Percentiles rank a stretch among this genome's conserved stretches.
These are phyloP conservation scores for Anoura caudifer DNA, from an alignment of 2,113 vertebrate genomes.

Conservation along the genomic window DNA sequence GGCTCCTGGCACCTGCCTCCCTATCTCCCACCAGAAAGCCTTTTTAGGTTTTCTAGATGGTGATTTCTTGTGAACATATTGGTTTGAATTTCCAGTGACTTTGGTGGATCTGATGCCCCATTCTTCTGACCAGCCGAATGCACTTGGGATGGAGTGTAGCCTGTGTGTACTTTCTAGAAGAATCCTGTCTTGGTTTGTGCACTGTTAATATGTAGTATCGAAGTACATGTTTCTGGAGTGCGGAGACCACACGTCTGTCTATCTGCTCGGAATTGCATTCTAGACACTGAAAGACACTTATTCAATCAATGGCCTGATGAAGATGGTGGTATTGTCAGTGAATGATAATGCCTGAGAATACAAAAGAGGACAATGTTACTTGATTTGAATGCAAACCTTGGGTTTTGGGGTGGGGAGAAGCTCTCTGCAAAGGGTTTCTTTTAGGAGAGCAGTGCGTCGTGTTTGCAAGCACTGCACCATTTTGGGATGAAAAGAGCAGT, in stretches of 20 bases:
- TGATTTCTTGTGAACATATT: neutral
- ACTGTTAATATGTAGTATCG: neutral
- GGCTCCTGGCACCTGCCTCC: neutral
- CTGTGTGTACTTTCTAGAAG: neutral
- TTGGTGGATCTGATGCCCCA: neutral
- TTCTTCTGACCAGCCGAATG: neutral
- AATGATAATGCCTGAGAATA: neutral
- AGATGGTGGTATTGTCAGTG: neutral
- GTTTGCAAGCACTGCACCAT: neutral
- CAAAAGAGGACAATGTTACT: conserved; percentile 5
- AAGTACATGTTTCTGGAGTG: neutral
- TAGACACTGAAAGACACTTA: conserved; percentile 7
- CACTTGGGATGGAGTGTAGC: neutral
- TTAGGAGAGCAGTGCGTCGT: neutral
- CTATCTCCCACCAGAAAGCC: neutral
- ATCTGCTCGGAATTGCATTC: conserved; percentile 20
- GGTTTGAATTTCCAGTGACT: neutral
- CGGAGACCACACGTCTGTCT: conserved; percentile 19
- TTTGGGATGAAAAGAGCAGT: neutral
- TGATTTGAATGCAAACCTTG: conserved; percentile 25
- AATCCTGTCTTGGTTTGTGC: neutral
- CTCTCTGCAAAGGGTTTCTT: neutral
- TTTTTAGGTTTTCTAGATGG: neutral
- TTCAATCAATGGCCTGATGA: conserved; percentile 44
- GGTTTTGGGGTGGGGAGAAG: neutral